These are phyloP conservation scores for Ceratina japonica DNA, from an alignment of 1,140 invertebrate species.

Conservation along the genomic window DNA sequence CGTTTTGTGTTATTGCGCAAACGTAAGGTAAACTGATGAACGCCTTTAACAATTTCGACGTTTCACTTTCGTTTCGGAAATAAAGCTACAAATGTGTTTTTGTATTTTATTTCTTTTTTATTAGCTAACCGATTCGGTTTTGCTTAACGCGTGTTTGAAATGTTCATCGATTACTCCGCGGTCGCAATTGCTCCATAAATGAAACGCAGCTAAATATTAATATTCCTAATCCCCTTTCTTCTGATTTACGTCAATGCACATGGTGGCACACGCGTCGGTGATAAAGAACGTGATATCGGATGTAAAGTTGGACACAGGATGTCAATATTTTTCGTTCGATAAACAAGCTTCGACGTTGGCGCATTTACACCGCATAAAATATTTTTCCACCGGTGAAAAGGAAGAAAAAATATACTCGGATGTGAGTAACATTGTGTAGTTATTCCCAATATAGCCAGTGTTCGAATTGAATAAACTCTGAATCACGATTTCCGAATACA, in stretches of 20 bases:
- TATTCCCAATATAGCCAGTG: neutral
- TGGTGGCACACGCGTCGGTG: neutral
- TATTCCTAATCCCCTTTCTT: neutral
- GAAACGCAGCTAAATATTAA: neutral
- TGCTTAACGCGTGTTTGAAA: neutral
- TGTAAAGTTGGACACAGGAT: neutral
- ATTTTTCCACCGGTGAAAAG: neutral
- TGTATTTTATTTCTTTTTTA: too few species aligned
- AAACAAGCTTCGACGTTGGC: neutral
- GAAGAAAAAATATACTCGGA: neutral
- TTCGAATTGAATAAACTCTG: neutral
- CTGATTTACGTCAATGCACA: neutral
- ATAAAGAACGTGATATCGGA: neutral
- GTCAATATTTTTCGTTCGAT: conserved; percentile 17
- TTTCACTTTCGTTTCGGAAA: neutral
- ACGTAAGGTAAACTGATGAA: neutral
- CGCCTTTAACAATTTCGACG: neutral
- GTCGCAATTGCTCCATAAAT: neutral
- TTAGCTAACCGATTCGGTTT: too few species aligned
- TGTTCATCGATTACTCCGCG: neutral
- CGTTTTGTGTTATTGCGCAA: too few species aligned
- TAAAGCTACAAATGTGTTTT: too few species aligned
- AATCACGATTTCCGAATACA: neutral
- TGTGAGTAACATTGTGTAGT: neutral
- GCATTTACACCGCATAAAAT: neutral